Base-by-base conservation (phyloP, 1,140 invertebrate species). In the Apis florea region DNA sequence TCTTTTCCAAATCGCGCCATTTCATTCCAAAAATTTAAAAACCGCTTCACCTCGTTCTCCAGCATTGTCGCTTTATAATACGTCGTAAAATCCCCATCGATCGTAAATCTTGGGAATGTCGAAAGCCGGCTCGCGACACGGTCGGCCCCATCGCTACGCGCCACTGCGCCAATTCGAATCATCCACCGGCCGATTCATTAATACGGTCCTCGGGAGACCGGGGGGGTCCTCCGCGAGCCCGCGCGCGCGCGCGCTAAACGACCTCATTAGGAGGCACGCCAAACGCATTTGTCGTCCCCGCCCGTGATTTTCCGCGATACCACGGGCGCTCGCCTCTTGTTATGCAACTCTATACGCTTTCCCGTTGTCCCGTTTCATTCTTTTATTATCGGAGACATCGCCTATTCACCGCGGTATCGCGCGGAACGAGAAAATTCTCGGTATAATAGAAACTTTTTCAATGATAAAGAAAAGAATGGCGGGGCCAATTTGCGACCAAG, bases 111-210 rank as follows among this genome's bases (percentile, higher is more conserved):
- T n/a, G n/a, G n/a, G n/a, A n/a, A n/a, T n/a, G n/a, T n/a, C n/a
- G n/a, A n/a, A n/a, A n/a, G n/a, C n/a, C n/a, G n/a, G n/a, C n/a
- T n/a, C 31, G 31, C 31, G 31, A 40, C 31, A 40, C 31, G 31
- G 4, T 40, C 31, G 31, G 0, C 6, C 31, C 31, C 31, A 40
- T 40, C 31, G 31, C 31, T 40, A 40, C 31, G 0, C 31, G 0
- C 31, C 77, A 79, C 68, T 88, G 85, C 85, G 87, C 88, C 89
- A 90, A 90, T 91, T 90, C 72, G 85, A 90, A 68, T n/a, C n/a
- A n/a, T n/a, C n/a, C n/a, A n/a, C 70, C 59, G 75, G 19, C 75
- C 84, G 85, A 89, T 90, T 89, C 77, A 90, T 90, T 89, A 88
- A 86, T 86, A 84, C 51, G 26, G 54, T 83, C 80, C 84, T 85